phyloP scores from a whole-genome alignment of 2,888 invertebrate genomes.

The Plebejus melissa region DNA sequence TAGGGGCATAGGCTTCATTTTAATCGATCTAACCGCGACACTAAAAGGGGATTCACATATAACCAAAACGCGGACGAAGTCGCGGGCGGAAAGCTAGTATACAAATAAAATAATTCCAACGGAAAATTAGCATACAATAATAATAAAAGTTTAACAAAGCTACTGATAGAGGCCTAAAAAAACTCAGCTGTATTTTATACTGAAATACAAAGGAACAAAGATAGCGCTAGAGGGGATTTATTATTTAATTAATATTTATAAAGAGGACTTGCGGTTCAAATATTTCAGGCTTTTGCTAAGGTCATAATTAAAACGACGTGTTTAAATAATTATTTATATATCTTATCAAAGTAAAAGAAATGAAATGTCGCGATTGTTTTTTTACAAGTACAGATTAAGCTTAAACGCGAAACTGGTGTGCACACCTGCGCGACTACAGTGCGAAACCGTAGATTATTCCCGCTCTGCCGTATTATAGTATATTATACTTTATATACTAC shows the following conservation, averaged over 20 bases:
- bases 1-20: too few relatives aligned
- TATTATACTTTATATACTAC: too few relatives aligned
- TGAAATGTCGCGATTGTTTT: background rate
- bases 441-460: too few relatives aligned
- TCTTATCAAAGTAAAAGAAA: background rate
- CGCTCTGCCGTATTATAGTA: too few relatives aligned
- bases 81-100: too few relatives aligned
- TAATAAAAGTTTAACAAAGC: constrained; percentile 5
- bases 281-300: constrained; percentile 2
- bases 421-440: too few relatives aligned
- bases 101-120: background rate
- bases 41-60: too few relatives aligned
- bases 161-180: constrained; percentile 16
- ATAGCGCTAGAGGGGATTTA: constrained; percentile 3
- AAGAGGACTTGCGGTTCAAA: constrained; percentile 12
- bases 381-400: background rate
- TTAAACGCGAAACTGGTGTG: too few relatives aligned
- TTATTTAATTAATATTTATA: constrained; percentile 26
- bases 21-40: too few relatives aligned
- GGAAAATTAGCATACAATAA: background rate
- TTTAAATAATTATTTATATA: background rate
- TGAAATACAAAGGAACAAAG: constrained; percentile 16
- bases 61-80: too few relatives aligned
- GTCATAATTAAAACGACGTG: background rate
- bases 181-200: constrained; percentile 3